Percentiles rank a stretch among this genome's conserved stretches.
These are phyloP conservation scores for Dryadula phaetusa DNA, from an alignment of 2,888 invertebrate species.

Conservation along the genomic window DNA sequence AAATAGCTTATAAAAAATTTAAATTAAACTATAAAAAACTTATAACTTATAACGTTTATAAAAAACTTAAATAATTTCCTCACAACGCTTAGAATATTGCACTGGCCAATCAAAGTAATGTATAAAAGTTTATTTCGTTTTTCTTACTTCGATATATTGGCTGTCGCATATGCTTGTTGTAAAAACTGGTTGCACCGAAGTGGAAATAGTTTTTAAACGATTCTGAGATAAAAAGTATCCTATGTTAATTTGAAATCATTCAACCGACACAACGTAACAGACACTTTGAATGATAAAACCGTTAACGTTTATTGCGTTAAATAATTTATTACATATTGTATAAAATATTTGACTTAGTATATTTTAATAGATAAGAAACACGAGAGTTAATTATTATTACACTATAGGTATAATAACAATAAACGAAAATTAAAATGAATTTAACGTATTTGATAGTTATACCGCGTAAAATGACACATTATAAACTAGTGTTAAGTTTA, in stretches of 20 bases:
- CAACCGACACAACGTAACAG: constrained; percentile 18
- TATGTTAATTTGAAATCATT: constrained; percentile 23
- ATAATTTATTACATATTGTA: not conserved
- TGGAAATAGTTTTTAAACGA: constrained; percentile 26
- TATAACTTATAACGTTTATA: too few species aligned
- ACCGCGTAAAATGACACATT: too few species aligned
- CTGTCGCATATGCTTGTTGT: constrained; percentile 17
- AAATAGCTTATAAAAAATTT: not conserved
- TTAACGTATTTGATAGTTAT: too few species aligned
- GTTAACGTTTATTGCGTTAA: constrained; percentile 4
- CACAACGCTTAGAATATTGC: not conserved
- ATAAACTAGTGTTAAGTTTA: too few species aligned
- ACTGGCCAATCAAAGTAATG: not conserved
- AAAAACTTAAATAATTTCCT: not conserved
- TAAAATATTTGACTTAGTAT: not conserved
- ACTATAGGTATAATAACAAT: too few species aligned
- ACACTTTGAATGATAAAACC: constrained; percentile 6
- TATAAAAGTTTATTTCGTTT: constrained; percentile 11
- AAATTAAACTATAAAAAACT: too few species aligned
- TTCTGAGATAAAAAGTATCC: constrained; percentile 20
- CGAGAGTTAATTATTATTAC: too few species aligned
- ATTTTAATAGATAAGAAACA: not conserved
- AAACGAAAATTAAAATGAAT: too few species aligned
- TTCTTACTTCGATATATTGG: constrained; percentile 8
- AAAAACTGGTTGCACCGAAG: constrained; percentile 19